Base-by-base conservation (phyloP, 2,888 invertebrate genomes). In the Sarcophaga subvicina region DNA sequence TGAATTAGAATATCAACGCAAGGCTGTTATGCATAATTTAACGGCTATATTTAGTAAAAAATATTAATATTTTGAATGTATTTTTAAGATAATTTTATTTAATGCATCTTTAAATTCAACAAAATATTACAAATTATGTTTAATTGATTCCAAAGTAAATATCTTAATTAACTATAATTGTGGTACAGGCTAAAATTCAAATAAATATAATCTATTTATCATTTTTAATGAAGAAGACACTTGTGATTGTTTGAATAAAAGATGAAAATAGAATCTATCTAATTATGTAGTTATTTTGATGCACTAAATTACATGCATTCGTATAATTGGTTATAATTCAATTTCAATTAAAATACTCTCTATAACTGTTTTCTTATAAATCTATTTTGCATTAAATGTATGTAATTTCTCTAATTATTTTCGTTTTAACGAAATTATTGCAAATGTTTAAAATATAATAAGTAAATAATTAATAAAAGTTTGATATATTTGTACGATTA, bases 1-100 rank as follows among this genome's bases (percentile, higher is more conserved):
- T 54, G 96, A 96, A 93, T 95, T 94, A 54, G 92, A 93, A 86
- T 93, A 89, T 87, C 94, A 94, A 86, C 90, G 93, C 0, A 91
- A 91, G 69, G 91, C 92, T 14, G 93, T 94, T 5, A 92, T 93
- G 90, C 89, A 91, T 76, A 94, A 94, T 90, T 87, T 94, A 47
- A 92, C 93, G 20, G 86, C 88, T 14, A 91, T 92, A 69, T 91
- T 93, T 73, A 90, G 83, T 85, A 88, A 89, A 87, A 88, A 81
- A 37, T 62, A 86, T 73, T 75, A 78, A 78, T 64, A 47, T 54
- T 69, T 62, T 17, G 45, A 85, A 69, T 88, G 59, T 27, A 75
- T 63, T 66, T 80, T 85, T 87, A 81, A 67, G 20, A 47, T 14
- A 25, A 84, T 82, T 87, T 70, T 83, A 62, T 83, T 80, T 60